Evolutionary conservation across 2,113 vertebrate genomes (phyloP).

Genomic region (Gobius niger): DNA sequence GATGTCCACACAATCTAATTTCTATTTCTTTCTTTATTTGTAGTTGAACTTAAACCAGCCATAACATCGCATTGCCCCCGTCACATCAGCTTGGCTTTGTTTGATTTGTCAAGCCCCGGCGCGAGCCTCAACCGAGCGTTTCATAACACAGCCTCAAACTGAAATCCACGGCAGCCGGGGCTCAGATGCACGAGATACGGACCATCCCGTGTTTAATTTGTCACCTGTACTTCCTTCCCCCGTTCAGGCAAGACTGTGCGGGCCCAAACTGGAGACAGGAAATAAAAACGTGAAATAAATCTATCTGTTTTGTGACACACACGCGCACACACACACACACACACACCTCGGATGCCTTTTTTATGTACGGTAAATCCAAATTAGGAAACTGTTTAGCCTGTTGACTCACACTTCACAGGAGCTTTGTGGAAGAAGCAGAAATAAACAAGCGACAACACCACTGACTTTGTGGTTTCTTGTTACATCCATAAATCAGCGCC

Average conservation of each 20-base stretch:
- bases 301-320: not conserved
- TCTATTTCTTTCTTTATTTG: no score
- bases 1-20: no score
- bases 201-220: conserved; percentile 59
- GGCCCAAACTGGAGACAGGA: conserved; percentile 7
- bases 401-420: conserved; percentile 1
- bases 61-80: no score
- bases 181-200: conserved; percentile 28
- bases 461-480: conserved; percentile 30
- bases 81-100: not conserved
- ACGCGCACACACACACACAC: not conserved
- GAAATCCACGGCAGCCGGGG: not conserved
- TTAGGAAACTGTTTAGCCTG: no score
- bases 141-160: conserved; percentile 31
- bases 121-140: conserved; percentile 22
- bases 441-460: conserved; percentile 20
- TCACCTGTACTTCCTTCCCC: not conserved
- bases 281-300: conserved; percentile 22
- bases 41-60: no score
- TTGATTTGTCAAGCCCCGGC: conserved; percentile 29
- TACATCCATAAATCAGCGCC: conserved; percentile 21
- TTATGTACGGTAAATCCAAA: no score
- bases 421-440: conserved; percentile 30
- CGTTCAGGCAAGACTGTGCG: conserved; percentile 24
- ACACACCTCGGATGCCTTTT: not conserved